These are phyloP conservation scores for Monochamus saltuarius DNA, from an alignment of 1,140 invertebrate genomes.

Conservation along the genomic window DNA sequence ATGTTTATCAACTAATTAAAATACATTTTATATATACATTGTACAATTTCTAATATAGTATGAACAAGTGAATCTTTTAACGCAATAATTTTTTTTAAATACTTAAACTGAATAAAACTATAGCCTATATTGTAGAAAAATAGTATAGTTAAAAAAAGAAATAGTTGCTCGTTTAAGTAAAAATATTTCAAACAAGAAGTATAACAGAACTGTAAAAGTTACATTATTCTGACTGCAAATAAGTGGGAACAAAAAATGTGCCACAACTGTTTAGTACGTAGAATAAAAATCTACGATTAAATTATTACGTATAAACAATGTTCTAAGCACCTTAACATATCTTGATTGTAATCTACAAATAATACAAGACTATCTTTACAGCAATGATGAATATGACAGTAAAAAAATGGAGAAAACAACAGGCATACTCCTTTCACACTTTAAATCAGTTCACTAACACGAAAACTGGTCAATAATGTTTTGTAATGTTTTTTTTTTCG, in stretches of 20 bases:
- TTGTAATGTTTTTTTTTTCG: neutral
- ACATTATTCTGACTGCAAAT: conserved; percentile 6
- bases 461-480: conserved; percentile 3
- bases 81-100: neutral
- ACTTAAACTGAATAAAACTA: conserved; percentile 17
- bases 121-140: conserved; percentile 18
- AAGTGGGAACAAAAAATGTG: conserved; percentile 18
- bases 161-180: conserved; percentile 13
- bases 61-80: conserved; percentile 12
- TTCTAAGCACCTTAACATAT: conserved; percentile 29
- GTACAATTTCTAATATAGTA: conserved; percentile 21
- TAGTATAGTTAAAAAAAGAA: conserved; percentile 13
- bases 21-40: conserved; percentile 24
- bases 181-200: neutral
- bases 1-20: conserved; percentile 18
- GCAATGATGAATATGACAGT: conserved; percentile 9
- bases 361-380: conserved; percentile 20
- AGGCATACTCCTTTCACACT: conserved; percentile 18
- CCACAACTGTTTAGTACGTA: conserved; percentile 10
- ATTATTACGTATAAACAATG: conserved; percentile 15
- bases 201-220: neutral
- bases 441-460: neutral
- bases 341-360: conserved; percentile 26
- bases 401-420: conserved; percentile 16
- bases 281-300: conserved; percentile 4